Percentiles rank a stretch among this genome's conserved stretches.
phyloP scores from a whole-genome alignment of 2,888 invertebrate species.

The Harpalus rubripes region DNA sequence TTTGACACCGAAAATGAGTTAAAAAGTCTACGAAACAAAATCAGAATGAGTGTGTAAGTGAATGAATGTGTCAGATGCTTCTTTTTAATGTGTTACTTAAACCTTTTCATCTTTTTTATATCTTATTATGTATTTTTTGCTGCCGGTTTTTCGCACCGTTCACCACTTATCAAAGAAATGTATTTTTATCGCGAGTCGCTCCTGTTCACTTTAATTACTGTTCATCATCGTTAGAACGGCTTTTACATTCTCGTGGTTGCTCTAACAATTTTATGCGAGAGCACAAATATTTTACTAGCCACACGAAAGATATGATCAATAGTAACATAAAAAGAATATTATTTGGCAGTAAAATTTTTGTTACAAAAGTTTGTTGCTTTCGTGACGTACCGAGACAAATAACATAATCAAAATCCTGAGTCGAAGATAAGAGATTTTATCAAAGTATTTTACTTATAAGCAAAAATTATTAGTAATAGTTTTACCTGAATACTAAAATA shows the following conservation, averaged over 20 bases:
- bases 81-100: constrained; percentile 57
- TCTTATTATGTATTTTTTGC: constrained; percentile 46
- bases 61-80: constrained; percentile 55
- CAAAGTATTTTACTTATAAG: too few species aligned
- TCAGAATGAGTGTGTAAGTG: constrained; percentile 34
- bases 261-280: not conserved
- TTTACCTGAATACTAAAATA: too few species aligned
- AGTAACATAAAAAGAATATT: too few species aligned
- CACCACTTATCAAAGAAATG: constrained; percentile 55
- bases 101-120: constrained; percentile 54
- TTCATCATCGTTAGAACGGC: constrained; percentile 8
- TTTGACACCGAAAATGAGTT: constrained; percentile 7
- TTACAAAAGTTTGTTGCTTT: too few species aligned
- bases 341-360: too few species aligned
- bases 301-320: not conserved
- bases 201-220: constrained; percentile 59
- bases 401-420: too few species aligned
- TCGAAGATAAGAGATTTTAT: too few species aligned
- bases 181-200: constrained; percentile 58
- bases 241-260: not conserved
- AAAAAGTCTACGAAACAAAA: constrained; percentile 31
- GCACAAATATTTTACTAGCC: not conserved
- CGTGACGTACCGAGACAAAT: too few species aligned
- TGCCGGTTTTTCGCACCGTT: constrained; percentile 36
- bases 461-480: too few species aligned